A percentile compares a stretch with the other conserved stretches of the same genome.
Evolutionary conservation across 2,113 vertebrate genomes (phyloP).

Genomic region (Hemichromis elongatus): DNA sequence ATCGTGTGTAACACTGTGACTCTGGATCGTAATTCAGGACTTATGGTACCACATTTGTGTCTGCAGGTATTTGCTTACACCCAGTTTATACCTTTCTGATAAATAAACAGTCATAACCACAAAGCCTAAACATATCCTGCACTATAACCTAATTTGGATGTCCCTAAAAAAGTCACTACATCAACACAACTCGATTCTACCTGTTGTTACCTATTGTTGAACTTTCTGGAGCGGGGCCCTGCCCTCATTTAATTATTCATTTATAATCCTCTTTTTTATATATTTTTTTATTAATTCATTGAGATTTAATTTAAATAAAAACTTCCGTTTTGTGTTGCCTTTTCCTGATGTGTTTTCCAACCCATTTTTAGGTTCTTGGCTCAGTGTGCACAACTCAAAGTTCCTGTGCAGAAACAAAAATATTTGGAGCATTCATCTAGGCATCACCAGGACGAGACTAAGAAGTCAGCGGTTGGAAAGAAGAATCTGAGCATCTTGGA

Average conservation of each 20-base stretch:
- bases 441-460: conserved; percentile 49
- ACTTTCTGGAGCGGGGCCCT: not conserved
- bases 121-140: not conserved
- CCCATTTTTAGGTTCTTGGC: conserved; percentile 59
- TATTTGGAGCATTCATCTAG: not conserved
- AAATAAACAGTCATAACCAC: not conserved
- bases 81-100: not conserved
- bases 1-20: not conserved
- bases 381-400: conserved; percentile 60
- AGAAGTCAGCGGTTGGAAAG: conserved; percentile 38
- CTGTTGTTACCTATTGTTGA: not conserved
- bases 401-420: conserved; percentile 52
- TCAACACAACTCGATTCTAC: not conserved
- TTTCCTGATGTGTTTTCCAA: not conserved
- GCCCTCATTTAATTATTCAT: not conserved
- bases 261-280: not conserved
- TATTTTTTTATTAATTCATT: not conserved
- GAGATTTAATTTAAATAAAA: not conserved
- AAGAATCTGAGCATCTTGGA: conserved; percentile 39
- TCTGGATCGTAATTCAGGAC: not conserved
- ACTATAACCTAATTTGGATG: not conserved
- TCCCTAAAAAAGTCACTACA: not conserved
- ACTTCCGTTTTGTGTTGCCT: not conserved
- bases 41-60: not conserved
- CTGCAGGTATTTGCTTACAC: not conserved